A percentile compares a stretch with the other conserved stretches of the same genome.
Conservation (phyloP, 2,797 vertebrate genomes). For the Merluccius polli region DNA sequence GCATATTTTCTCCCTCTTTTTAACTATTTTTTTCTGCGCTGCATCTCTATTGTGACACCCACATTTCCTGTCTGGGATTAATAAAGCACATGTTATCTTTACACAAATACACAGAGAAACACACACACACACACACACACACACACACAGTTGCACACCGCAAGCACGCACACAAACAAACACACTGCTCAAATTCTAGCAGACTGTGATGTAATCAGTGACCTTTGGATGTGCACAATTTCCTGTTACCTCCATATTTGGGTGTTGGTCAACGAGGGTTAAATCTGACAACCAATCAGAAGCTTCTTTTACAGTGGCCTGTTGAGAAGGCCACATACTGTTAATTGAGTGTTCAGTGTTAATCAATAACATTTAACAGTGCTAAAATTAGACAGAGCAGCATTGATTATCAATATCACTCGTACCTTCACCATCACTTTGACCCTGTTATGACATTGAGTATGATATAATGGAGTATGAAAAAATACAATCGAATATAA, state of each 20-base stretch:
- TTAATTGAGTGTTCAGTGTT: neutral
- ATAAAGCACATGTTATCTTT: neutral
- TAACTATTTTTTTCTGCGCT: neutral
- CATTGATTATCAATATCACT: neutral
- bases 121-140: neutral
- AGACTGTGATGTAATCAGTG: slow-evolving; percentile 58
- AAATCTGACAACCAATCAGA: slow-evolving; percentile 88
- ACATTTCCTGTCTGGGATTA: neutral
- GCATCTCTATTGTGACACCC: neutral
- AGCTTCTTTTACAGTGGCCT: slow-evolving; percentile 81
- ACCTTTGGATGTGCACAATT: slow-evolving; percentile 40
- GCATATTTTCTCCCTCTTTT: neutral
- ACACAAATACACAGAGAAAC: neutral
- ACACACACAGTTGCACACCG: neutral
- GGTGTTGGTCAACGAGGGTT: slow-evolving; percentile 73
- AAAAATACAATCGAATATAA: neutral
- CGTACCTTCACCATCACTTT: neutral
- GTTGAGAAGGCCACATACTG: slow-evolving; percentile 15
- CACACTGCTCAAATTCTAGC: too few relatives aligned
- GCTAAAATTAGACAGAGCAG: neutral
- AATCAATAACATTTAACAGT: neutral
- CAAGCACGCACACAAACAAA: slow-evolving; percentile 32
- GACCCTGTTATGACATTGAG: neutral
- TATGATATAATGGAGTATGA: neutral
- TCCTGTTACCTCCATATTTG: slow-evolving; percentile 68